These are phyloP conservation scores for Tillus elongatus DNA, from an alignment of 2,888 invertebrate genomes.

Conservation along the genomic window DNA sequence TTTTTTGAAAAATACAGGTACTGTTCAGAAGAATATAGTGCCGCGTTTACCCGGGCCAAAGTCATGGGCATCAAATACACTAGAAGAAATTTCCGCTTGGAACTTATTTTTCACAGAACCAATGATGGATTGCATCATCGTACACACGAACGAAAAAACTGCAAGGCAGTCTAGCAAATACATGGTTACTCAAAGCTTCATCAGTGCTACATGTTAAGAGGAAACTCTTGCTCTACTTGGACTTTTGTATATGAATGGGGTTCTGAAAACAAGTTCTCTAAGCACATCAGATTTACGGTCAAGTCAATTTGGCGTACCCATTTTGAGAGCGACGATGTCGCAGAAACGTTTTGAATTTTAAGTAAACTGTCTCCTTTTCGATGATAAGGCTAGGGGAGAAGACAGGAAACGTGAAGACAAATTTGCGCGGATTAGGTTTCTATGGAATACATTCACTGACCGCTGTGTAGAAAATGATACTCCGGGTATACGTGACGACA, in stretches of 20 bases:
- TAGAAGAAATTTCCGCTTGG: too few species aligned
- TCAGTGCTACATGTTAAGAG: conserved; percentile 8
- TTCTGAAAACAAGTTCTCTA: too few species aligned
- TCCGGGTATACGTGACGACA: conserved; percentile 9
- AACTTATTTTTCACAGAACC: conserved; percentile 11
- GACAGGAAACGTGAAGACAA: conserved; percentile 6
- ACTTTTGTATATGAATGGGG: too few species aligned
- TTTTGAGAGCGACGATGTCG: conserved; percentile 11
- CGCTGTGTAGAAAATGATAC: too few species aligned
- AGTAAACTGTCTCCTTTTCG: too few species aligned
- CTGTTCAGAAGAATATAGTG: conserved; percentile 9
- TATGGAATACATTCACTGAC: too few species aligned
- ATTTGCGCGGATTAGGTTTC: conserved; percentile 2
- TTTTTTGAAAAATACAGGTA: conserved; percentile 9
- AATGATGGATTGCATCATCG: too few species aligned
- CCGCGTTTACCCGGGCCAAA: too few species aligned
- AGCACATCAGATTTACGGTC: too few species aligned
- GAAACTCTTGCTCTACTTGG: conserved; percentile 11
- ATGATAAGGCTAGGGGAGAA: conserved; percentile 8
- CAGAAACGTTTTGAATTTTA: too few species aligned
- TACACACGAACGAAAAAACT: conserved; percentile 7
- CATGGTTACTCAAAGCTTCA: conserved; percentile 9
- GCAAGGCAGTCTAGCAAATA: conserved; percentile 6
- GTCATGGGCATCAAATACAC: too few species aligned
- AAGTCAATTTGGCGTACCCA: conserved; percentile 1